Evolutionary conservation across 2,888 invertebrate species (phyloP).

Genomic region (Volucella inanis): DNA sequence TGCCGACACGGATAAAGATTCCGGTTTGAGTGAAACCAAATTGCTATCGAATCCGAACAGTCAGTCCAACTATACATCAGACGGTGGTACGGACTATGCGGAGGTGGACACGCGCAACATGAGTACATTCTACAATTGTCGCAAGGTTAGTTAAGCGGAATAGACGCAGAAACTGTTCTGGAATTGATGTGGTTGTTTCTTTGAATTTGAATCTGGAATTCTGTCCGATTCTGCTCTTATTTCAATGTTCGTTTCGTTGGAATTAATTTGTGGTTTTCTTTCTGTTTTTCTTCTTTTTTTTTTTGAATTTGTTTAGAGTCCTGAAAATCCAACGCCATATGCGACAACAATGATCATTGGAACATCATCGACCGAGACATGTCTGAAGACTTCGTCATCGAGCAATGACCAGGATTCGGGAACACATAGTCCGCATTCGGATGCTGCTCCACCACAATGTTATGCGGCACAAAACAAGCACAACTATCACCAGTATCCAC

Average conservation of each 20-base stretch:
- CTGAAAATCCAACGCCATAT: slow-evolving; percentile 88
- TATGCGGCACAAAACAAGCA: slow-evolving; percentile 79
- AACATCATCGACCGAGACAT: slow-evolving; percentile 82
- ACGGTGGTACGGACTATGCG: slow-evolving; percentile 86
- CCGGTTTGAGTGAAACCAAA: slow-evolving; percentile 85
- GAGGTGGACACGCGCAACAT: slow-evolving; percentile 87
- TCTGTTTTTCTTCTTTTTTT: slow-evolving; percentile 26
- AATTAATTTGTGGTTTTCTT: slow-evolving; percentile 4
- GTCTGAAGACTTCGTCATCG: slow-evolving; percentile 82
- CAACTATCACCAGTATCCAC: slow-evolving; percentile 82
- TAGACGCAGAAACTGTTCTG: slow-evolving; percentile 15
- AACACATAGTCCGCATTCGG: slow-evolving; percentile 83
- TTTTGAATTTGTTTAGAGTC: slow-evolving; percentile 81
- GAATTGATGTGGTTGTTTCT: neutral
- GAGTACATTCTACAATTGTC: slow-evolving; percentile 88
- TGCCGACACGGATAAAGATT: slow-evolving; percentile 86
- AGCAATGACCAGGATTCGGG: slow-evolving; percentile 83
- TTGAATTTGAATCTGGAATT: slow-evolving; percentile 38
- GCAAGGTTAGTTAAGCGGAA: slow-evolving; percentile 83
- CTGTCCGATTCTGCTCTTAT: neutral
- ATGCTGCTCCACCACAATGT: slow-evolving; percentile 79
- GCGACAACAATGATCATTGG: slow-evolving; percentile 89
- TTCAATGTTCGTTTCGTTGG: slow-evolving; percentile 35
- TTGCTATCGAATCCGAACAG: slow-evolving; percentile 84
- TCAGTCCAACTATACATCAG: slow-evolving; percentile 83